Conservation (phyloP, 2,113 vertebrate genomes). For the Jaculus jaculus region DNA sequence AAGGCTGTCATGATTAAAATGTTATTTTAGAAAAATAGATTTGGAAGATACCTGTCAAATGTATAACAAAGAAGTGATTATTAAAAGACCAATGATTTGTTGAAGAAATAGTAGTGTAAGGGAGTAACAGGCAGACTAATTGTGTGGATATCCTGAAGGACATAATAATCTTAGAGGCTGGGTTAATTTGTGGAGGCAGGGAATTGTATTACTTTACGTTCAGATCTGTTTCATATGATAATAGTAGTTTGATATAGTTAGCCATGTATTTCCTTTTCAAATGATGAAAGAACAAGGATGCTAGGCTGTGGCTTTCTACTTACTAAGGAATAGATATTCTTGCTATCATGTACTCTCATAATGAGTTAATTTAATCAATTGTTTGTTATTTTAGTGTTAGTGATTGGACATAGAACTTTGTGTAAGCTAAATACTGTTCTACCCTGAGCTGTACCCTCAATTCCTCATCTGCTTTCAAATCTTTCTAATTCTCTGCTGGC, state of each 20-base stretch:
- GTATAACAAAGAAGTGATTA: not conserved
- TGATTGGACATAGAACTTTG: too few species aligned
- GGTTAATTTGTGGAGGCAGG: conserved; percentile 27
- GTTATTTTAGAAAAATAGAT: not conserved
- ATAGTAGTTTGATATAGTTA: conserved; percentile 23
- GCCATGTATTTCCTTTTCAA: not conserved
- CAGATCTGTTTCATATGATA: not conserved
- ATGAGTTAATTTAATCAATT: conserved; percentile 1
- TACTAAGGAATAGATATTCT: not conserved
- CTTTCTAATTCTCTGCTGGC: not conserved
- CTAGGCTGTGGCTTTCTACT: not conserved
- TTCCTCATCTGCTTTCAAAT: not conserved
- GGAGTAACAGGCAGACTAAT: not conserved
- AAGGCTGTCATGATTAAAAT: too few species aligned
- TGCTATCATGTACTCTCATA: not conserved
- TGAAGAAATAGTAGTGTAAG: not conserved
- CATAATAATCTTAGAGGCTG: not conserved
- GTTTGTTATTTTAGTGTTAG: too few species aligned
- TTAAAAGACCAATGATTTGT: not conserved
- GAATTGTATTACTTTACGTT: conserved; percentile 1
- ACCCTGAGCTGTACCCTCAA: not conserved
- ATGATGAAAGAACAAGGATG: not conserved
- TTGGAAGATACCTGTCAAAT: conserved; percentile 26
- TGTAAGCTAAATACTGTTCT: not conserved
- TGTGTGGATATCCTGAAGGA: too few species aligned